Evolutionary conservation across 2,113 vertebrate genomes (phyloP).

Genomic region (Anarhynchus alexandrinus): DNA sequence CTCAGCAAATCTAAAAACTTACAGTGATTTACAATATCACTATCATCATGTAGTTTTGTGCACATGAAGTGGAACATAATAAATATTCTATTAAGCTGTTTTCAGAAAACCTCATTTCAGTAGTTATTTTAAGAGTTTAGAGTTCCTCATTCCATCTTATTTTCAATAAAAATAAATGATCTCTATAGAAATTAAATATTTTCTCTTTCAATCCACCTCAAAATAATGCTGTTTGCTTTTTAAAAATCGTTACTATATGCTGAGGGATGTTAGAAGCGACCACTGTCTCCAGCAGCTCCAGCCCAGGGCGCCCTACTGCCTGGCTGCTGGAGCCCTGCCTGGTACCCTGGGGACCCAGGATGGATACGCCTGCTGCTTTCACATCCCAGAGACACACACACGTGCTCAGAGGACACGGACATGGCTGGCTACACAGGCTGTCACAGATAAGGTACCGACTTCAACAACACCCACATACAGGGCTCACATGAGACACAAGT

Average conservation of each 20-base stretch:
- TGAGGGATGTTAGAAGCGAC: neutral
- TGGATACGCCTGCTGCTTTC: neutral
- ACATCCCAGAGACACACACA: neutral
- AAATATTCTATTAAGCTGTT: neutral
- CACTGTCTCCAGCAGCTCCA: neutral
- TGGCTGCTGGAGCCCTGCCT: neutral
- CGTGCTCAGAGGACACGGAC: neutral
- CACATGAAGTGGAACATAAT: neutral
- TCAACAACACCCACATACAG: neutral
- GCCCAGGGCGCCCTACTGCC: neutral
- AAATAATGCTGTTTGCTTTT: neutral
- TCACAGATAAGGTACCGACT: neutral
- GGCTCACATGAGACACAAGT: neutral
- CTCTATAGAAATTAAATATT: neutral
- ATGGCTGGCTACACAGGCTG: neutral
- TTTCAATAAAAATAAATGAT: neutral
- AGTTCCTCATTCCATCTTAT: neutral
- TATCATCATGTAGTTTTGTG: neutral
- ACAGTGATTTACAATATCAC: neutral
- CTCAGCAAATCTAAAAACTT: neutral
- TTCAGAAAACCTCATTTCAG: neutral
- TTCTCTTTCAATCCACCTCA: neutral
- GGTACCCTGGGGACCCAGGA: fast-evolving
- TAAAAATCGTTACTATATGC: neutral
- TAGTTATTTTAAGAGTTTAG: neutral